A percentile compares a stretch with the other conserved stretches of the same genome.
Evolutionary conservation across 2,888 invertebrate species (phyloP).

Genomic region (Phengaris arion): DNA sequence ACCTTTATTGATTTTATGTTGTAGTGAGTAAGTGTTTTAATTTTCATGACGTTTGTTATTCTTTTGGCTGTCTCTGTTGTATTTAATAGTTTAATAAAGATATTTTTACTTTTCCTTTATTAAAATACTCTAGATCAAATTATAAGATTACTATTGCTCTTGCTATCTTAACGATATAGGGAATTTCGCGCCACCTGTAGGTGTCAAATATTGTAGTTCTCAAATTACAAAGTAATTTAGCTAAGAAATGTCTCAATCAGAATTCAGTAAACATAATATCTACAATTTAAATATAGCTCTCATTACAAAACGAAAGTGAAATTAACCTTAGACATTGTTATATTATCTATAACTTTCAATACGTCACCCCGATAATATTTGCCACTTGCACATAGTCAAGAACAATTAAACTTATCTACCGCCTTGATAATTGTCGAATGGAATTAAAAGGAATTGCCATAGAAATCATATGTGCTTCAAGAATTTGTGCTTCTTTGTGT

Average conservation of each 20-base stretch:
- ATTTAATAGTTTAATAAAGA: too few relatives aligned
- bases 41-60: too few relatives aligned
- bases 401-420: constrained; percentile 25
- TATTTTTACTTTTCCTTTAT: too few relatives aligned
- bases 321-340: constrained; percentile 9
- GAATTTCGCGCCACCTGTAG: neutral
- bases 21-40: too few relatives aligned
- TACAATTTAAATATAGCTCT: neutral
- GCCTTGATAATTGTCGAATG: constrained; percentile 16
- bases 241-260: neutral
- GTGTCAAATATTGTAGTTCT: neutral
- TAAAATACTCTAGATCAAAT: neutral
- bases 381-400: neutral
- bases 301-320: neutral
- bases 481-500: constrained; percentile 7
- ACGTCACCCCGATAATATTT: constrained; percentile 13
- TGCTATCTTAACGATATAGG: neutral
- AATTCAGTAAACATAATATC: neutral
- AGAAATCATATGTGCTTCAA: constrained; percentile 10
- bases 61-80: too few relatives aligned
- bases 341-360: neutral
- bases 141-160: neutral
- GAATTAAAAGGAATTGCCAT: constrained; percentile 13
- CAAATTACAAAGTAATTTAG: neutral
- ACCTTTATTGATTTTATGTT: too few relatives aligned